These are phyloP conservation scores for Phenganax marumi DNA, from an alignment of 92 coral and sea anemone species.

Conservation along the genomic window DNA sequence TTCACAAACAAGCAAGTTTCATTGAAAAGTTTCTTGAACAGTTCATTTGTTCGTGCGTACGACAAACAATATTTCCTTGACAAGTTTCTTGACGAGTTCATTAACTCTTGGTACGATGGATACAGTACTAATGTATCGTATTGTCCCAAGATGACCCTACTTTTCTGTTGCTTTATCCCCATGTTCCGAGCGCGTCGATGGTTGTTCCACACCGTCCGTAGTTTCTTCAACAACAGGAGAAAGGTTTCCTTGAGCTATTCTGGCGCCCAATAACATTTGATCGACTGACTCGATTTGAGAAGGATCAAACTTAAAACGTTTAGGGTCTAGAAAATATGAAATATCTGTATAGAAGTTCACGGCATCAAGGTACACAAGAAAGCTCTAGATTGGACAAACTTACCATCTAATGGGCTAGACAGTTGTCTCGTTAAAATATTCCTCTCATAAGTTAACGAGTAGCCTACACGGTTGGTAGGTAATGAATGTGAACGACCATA, in stretches of 20 bases:
- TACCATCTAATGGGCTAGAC: conserved; percentile 71
- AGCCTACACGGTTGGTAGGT: conserved; percentile 76
- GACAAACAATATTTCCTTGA: too few relatives aligned
- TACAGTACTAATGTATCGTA: too few relatives aligned
- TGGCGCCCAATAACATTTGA: conserved; percentile 94
- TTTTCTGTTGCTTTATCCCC: conserved; percentile 61
- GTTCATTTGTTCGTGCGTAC: too few relatives aligned
- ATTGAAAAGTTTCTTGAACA: too few relatives aligned
- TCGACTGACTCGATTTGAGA: conserved; percentile 63
- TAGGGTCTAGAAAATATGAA: conserved; percentile 1
- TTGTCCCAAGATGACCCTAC: conserved; percentile 35
- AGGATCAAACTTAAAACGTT: conserved; percentile 41
- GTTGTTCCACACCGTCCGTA: conserved; percentile 60
- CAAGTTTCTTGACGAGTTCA: too few relatives aligned
- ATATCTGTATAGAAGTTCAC: neutral
- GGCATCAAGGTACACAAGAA: neutral
- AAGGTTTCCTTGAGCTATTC: conserved; percentile 73
- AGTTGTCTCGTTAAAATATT: conserved; percentile 68
- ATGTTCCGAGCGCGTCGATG: conserved; percentile 60
- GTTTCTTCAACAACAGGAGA: conserved; percentile 95
- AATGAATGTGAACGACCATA: conserved; percentile 36
- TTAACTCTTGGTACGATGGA: neutral
- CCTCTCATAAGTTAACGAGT: conserved; percentile 73
- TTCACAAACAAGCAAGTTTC: too few relatives aligned
- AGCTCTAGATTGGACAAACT: neutral